These are phyloP conservation scores for Hylomyscus alleni DNA, from an alignment of 2,797 vertebrate species.

Conservation along the genomic window DNA sequence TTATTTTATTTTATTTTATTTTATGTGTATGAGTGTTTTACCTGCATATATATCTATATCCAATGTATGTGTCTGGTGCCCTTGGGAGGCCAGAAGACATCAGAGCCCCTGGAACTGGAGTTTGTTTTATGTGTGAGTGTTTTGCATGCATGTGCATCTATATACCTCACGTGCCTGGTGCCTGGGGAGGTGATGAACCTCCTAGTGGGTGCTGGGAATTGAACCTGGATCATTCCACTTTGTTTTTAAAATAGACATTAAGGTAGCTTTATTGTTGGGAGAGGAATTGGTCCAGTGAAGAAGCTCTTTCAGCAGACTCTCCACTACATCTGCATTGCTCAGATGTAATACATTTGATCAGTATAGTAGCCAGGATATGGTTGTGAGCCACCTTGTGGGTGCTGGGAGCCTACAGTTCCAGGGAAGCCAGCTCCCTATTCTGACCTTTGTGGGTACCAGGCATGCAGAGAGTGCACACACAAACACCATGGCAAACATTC, in stretches of 20 bases:
- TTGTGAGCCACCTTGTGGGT: background rate
- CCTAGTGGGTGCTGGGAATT: background rate
- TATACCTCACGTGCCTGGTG: background rate
- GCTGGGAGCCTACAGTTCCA: background rate
- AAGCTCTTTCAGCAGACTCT: slow-evolving; percentile 16
- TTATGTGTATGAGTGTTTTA: background rate
- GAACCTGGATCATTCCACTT: background rate
- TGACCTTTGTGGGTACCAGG: background rate
- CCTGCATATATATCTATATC: background rate
- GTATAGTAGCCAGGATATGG: slow-evolving; percentile 18
- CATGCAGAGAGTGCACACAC: background rate
- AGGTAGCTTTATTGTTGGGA: slow-evolving; percentile 64
- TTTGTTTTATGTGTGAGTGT: background rate
- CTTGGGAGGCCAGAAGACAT: background rate
- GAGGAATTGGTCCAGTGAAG: slow-evolving; percentile 31
- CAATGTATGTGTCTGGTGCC: background rate
- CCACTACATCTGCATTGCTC: slow-evolving; percentile 25
- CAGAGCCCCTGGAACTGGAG: background rate
- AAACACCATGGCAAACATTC: background rate
- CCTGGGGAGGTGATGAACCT: background rate
- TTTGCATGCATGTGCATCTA: background rate
- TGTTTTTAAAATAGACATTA: slow-evolving; percentile 53
- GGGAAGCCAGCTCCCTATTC: background rate
- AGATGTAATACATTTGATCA: slow-evolving; percentile 56
- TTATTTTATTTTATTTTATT: background rate